phyloP scores from a whole-genome alignment of 2,888 invertebrate species.

The Dasysyrphus tricinctus region DNA sequence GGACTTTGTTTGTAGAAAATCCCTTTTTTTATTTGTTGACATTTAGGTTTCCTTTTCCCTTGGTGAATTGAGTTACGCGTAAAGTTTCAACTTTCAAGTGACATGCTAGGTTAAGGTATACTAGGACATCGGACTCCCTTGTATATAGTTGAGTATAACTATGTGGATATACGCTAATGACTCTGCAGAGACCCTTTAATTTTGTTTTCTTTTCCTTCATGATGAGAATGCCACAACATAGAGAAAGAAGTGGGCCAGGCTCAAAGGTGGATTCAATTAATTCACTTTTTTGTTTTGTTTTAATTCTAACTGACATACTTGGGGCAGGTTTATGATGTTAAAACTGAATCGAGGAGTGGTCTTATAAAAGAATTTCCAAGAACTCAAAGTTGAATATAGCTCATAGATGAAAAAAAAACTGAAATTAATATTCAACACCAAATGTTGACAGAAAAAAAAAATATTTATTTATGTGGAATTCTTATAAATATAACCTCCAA shows the following conservation, averaged over 20 bases:
- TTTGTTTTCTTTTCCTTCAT: neutral
- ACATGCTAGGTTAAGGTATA: slow-evolving; percentile 11
- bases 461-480: neutral
- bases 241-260: slow-evolving; percentile 27
- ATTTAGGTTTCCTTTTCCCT: neutral
- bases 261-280: slow-evolving; percentile 15
- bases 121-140: neutral
- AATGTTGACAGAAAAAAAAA: neutral
- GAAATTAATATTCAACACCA: neutral
- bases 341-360: slow-evolving; percentile 21
- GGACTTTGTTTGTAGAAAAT: slow-evolving; percentile 9
- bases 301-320: slow-evolving; percentile 17
- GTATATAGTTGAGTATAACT: neutral
- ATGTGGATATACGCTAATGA: slow-evolving; percentile 11
- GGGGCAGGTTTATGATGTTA: slow-evolving; percentile 1
- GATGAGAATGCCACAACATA: slow-evolving; percentile 11
- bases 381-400: neutral
- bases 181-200: slow-evolving; percentile 34
- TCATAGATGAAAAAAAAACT: neutral
- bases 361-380: neutral
- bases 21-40: slow-evolving; percentile 16
- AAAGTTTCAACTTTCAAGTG: slow-evolving; percentile 23
- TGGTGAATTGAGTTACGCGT: slow-evolving; percentile 23
- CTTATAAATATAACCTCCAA: neutral
- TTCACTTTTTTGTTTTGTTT: neutral